These are phyloP conservation scores for Andrena hattorfiana DNA, from an alignment of 2,888 invertebrate genomes.

Conservation along the genomic window DNA sequence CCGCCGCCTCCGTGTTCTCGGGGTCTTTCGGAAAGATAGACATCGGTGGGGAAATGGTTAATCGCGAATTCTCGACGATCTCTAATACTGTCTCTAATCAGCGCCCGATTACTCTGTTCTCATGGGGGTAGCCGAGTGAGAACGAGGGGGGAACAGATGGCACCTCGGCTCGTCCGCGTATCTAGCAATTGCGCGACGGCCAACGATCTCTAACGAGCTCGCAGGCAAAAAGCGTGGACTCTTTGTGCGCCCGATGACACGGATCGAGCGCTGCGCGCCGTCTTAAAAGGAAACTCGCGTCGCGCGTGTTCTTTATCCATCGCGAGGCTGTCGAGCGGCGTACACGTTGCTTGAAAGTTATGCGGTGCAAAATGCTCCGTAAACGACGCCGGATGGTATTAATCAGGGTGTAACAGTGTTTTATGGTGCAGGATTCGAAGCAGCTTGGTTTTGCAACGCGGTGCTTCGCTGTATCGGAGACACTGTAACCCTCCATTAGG, in stretches of 20 bases:
- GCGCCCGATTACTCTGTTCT: slow-evolving; percentile 39
- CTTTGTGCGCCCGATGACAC: slow-evolving; percentile 6
- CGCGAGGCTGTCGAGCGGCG: slow-evolving; percentile 13
- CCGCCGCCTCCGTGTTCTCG: slow-evolving; percentile 94
- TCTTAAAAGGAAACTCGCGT: slow-evolving; percentile 43
- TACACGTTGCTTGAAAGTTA: slow-evolving; percentile 63
- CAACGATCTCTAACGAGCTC: slow-evolving; percentile 30
- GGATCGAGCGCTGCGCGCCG: background rate
- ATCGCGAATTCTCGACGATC: slow-evolving; percentile 64
- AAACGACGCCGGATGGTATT: background rate
- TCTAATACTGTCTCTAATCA: slow-evolving; percentile 62
- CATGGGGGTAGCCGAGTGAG: slow-evolving; percentile 1
- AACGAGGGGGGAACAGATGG: slow-evolving; percentile 12
- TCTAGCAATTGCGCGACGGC: slow-evolving; percentile 32
- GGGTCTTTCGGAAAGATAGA: slow-evolving; percentile 89
- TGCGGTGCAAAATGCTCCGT: background rate
- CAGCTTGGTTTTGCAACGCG: background rate
- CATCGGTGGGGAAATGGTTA: slow-evolving; percentile 73
- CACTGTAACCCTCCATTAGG: no score
- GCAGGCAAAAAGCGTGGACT: slow-evolving; percentile 11
- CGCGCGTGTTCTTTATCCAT: background rate
- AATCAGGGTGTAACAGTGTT: slow-evolving; percentile 1
- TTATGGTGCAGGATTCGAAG: background rate
- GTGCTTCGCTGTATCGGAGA: no score
- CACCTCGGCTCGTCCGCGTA: slow-evolving; percentile 14